Conservation (phyloP, 2,113 vertebrate genomes). For the Callipepla californica region DNA sequence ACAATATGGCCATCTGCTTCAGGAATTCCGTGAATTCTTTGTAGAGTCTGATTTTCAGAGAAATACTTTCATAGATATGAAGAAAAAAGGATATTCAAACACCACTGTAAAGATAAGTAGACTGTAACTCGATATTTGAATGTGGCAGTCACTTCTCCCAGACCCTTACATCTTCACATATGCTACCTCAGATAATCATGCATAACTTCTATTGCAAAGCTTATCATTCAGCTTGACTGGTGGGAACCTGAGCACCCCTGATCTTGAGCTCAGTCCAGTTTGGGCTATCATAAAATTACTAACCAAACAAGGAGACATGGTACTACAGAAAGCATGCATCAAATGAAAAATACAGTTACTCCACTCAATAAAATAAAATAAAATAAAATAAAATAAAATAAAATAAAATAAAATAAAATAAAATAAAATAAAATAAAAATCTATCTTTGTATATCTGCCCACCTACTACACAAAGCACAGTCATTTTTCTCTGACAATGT, state of each 20-base stretch:
- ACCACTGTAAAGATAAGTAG: conserved; percentile 28
- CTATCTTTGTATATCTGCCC: neutral
- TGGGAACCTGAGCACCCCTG: neutral
- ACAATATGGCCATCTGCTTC: conserved; percentile 28
- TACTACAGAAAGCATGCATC: neutral
- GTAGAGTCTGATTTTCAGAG: conserved; percentile 13
- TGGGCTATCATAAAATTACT: conserved; percentile 4
- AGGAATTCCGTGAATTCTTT: conserved; percentile 7
- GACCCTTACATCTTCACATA: neutral
- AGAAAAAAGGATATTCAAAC: neutral
- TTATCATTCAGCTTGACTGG: neutral
- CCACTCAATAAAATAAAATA: neutral
- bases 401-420: no score
- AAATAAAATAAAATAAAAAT: neutral
- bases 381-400: neutral
- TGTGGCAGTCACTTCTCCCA: conserved; percentile 15
- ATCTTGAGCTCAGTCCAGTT: conserved; percentile 1
- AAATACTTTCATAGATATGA: neutral
- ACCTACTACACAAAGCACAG: neutral
- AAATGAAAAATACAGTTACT: neutral
- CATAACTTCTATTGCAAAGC: conserved; percentile 4
- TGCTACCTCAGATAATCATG: neutral
- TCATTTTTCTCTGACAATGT: neutral
- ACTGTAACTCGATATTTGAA: conserved; percentile 36
- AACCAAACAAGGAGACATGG: neutral